Base-by-base conservation (phyloP, 2,888 invertebrate genomes). In the Xanthorhoe designata region DNA sequence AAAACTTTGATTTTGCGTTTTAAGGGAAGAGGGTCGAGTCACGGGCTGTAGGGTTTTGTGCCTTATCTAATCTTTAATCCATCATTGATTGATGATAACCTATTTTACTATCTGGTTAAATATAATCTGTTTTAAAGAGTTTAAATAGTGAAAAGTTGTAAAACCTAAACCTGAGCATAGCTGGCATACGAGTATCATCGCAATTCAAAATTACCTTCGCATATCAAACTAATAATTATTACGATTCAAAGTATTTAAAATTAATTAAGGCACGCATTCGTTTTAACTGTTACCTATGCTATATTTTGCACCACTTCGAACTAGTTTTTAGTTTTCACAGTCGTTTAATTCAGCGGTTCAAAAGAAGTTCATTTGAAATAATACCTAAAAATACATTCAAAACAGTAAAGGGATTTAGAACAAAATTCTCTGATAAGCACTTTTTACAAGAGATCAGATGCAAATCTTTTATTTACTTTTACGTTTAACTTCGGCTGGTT, bases 391-490 rank as follows among this genome's bases (percentile, higher is more conserved):
- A 51, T 55, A 35, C 42, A 51, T 56, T 61, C 47, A 42, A 51
- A 61, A 56, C 35, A 61, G 51, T 49, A 32, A 55, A 59, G 42
- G 51, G 62, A 66, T 63, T 66, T 50, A 49, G 10, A 53, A 45
- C 54, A 49, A 61, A 57, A 51, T 66, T 61, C 50, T 47, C 50
- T 55, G 58, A 58, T 62, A 55, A 62, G 60, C 60, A 38, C 56
- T 63, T 64, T 57, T 67, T 52, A 63, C 51, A 64, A 64, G 58
- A 66, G 60, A 64, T 66, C 62, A 63, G 55, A 66, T 66, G 61
- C 66, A 62, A 62, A 66, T 66, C 61, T 59, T 66, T 53, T 61
- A 62, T 66, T 54, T 51, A 57, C 58, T 45, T 66, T 66, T 57
- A 29, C 61, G 35, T 56, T 66, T 58, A 42, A 57, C 57, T 53